Percentiles rank a stretch among this genome's conserved stretches.
phyloP scores from a whole-genome alignment of 2,888 invertebrate genomes.

The Malachius bipustulatus region DNA sequence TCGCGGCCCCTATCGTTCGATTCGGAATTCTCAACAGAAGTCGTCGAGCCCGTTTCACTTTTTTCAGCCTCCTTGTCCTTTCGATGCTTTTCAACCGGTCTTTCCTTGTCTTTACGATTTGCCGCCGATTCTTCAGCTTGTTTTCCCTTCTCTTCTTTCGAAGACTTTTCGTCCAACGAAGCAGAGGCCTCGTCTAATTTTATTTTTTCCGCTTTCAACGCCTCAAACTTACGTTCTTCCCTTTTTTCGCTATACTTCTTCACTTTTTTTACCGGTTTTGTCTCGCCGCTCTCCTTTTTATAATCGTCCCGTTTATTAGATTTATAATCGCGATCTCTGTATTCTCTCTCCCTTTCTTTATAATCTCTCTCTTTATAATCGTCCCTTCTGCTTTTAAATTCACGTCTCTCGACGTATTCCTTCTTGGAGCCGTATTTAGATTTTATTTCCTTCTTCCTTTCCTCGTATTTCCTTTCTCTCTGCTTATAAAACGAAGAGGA shows the following conservation, averaged over 20 bases:
- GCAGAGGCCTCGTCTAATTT: constrained; percentile 20
- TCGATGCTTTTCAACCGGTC: constrained; percentile 9
- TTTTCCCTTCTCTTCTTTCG: not conserved
- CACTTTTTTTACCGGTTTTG: constrained; percentile 24
- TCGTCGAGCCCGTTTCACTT: constrained; percentile 4
- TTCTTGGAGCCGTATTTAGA: constrained; percentile 26
- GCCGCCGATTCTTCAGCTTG: not conserved
- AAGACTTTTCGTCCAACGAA: not conserved
- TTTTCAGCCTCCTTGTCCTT: constrained; percentile 10
- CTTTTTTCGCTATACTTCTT: constrained; percentile 37
- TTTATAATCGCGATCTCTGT: constrained; percentile 4
- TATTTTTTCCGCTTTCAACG: constrained; percentile 28
- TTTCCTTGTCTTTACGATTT: constrained; percentile 1
- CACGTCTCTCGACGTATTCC: constrained; percentile 26
- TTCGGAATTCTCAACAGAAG: constrained; percentile 9
- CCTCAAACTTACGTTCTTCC: constrained; percentile 34
- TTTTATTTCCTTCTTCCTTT: constrained; percentile 27
- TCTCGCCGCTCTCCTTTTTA: constrained; percentile 3
- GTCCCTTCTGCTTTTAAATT: constrained; percentile 22
- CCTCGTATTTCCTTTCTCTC: constrained; percentile 30
- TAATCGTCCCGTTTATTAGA: constrained; percentile 10
- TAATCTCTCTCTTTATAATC: constrained; percentile 10
- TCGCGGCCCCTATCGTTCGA: not conserved
- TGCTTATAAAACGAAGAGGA: constrained; percentile 19
- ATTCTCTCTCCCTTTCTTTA: constrained; percentile 7